Conservation (phyloP, 37 sponge, comb jelly and placozoan species). For the Eunapius fragilis region DNA sequence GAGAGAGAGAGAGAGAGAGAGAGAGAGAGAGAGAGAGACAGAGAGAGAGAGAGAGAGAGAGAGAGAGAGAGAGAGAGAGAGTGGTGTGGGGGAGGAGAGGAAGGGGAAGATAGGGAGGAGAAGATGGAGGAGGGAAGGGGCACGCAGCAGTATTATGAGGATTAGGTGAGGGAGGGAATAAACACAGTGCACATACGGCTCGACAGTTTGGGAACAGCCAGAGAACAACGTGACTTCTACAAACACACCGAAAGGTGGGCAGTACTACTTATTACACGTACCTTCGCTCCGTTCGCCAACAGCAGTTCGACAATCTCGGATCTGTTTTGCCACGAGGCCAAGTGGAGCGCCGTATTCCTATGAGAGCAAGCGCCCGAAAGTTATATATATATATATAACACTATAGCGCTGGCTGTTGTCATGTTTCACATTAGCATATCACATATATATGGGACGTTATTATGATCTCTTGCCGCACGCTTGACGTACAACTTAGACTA, state of each 20-base stretch:
- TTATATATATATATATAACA: neutral
- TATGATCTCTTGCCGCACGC: too few relatives aligned
- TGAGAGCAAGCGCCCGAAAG: too few relatives aligned
- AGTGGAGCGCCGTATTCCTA: constrained; percentile 86
- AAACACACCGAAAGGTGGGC: too few relatives aligned
- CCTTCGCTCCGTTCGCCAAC: constrained; percentile 71
- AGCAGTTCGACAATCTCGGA: constrained; percentile 85
- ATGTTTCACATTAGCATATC: constrained; percentile 39
- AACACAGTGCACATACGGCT: neutral
- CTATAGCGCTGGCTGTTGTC: neutral
- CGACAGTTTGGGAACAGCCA: neutral
- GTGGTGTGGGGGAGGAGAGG: constrained; percentile 8
- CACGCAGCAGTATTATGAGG: too few relatives aligned
- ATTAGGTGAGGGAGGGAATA: too few relatives aligned
- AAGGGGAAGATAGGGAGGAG: constrained; percentile 2
- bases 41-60: constrained; percentile 37
- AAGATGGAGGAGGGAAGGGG: neutral
- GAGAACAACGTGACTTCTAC: neutral
- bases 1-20: constrained; percentile 36
- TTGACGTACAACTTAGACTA: too few relatives aligned
- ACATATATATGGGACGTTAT: too few relatives aligned
- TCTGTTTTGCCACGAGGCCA: constrained; percentile 88
- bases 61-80: constrained; percentile 39
- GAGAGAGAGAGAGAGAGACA: constrained; percentile 20
- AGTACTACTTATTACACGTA: constrained; percentile 19